Evolutionary conservation across 2,888 invertebrate species (phyloP).

Genomic region (Scaptomyza flava): DNA sequence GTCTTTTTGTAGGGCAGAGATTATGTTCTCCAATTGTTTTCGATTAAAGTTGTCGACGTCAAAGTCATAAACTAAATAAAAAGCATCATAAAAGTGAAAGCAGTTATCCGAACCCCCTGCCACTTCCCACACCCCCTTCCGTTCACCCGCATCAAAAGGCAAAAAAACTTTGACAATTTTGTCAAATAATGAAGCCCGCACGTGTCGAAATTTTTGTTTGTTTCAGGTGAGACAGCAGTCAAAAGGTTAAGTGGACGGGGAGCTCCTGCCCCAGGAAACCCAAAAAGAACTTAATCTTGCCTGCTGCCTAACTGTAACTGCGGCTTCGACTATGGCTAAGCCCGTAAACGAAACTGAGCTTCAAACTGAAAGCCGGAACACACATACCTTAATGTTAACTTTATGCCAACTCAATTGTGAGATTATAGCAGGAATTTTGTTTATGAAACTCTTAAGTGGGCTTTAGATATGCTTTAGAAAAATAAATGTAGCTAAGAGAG

Average conservation of each 20-base stretch:
- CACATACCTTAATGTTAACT: conserved; percentile 24
- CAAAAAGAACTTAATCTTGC: conserved; percentile 26
- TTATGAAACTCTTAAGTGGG: conserved; percentile 17
- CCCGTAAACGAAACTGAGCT: conserved; percentile 6
- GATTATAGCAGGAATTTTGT: background rate
- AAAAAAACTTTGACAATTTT: conserved; percentile 76
- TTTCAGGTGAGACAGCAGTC: conserved; percentile 52
- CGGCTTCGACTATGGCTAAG: conserved; percentile 16
- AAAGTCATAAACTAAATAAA: conserved; percentile 78
- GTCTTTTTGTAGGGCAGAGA: background rate
- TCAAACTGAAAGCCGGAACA: conserved; percentile 9
- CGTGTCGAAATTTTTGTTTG: conserved; percentile 64
- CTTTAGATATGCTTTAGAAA: background rate
- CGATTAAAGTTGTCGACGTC: conserved; percentile 77
- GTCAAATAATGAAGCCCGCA: conserved; percentile 76
- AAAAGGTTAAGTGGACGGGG: conserved; percentile 1
- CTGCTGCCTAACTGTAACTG: conserved; percentile 15
- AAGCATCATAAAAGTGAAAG: conserved; percentile 67
- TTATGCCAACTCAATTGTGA: conserved; percentile 9
- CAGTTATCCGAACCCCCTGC: conserved; percentile 24
- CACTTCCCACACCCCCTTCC: background rate
- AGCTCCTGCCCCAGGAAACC: background rate
- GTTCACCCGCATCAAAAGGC: conserved; percentile 42
- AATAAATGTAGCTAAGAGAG: conserved; percentile 6
- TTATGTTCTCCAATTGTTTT: conserved; percentile 57